These are phyloP conservation scores for Cerastis leucographa DNA, from an alignment of 2,888 invertebrate genomes.

Conservation along the genomic window DNA sequence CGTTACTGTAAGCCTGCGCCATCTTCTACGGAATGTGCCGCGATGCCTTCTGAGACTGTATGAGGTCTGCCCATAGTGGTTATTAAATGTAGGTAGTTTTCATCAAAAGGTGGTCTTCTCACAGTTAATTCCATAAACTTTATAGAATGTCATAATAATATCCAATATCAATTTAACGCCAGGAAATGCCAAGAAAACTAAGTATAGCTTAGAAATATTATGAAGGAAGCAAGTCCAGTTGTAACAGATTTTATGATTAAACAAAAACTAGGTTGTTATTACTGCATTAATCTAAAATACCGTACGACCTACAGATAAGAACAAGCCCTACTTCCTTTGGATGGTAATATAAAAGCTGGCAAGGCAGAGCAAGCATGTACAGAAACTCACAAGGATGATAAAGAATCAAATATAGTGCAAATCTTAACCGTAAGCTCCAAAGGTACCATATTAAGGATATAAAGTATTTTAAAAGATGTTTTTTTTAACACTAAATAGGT, in stretches of 20 bases:
- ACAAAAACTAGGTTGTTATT: slow-evolving; percentile 46
- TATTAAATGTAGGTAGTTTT: too few species aligned
- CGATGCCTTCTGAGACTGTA: not conserved
- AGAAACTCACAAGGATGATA: not conserved
- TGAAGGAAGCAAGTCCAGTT: slow-evolving; percentile 42
- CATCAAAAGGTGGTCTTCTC: slow-evolving; percentile 15
- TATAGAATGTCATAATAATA: slow-evolving; percentile 50
- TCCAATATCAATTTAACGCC: slow-evolving; percentile 46
- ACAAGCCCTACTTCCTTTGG: slow-evolving; percentile 22
- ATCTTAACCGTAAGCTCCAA: not conserved
- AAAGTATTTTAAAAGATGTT: not conserved
- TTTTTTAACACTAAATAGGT: too few species aligned
- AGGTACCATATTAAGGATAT: not conserved
- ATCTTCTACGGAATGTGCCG: not conserved
- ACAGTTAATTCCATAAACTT: slow-evolving; percentile 27
- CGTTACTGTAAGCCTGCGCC: not conserved
- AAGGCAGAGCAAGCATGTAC: not conserved
- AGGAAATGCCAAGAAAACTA: slow-evolving; percentile 48
- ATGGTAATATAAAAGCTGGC: slow-evolving; percentile 7
- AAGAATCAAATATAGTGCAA: not conserved
- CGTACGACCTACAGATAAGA: slow-evolving; percentile 37
- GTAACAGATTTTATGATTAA: slow-evolving; percentile 48
- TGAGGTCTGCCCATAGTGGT: too few species aligned
- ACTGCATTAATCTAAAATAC: slow-evolving; percentile 35
- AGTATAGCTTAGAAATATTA: slow-evolving; percentile 47